These are phyloP conservation scores for Dolichomitus sp. DNA, from an alignment of 2,888 invertebrate genomes.

Conservation along the genomic window DNA sequence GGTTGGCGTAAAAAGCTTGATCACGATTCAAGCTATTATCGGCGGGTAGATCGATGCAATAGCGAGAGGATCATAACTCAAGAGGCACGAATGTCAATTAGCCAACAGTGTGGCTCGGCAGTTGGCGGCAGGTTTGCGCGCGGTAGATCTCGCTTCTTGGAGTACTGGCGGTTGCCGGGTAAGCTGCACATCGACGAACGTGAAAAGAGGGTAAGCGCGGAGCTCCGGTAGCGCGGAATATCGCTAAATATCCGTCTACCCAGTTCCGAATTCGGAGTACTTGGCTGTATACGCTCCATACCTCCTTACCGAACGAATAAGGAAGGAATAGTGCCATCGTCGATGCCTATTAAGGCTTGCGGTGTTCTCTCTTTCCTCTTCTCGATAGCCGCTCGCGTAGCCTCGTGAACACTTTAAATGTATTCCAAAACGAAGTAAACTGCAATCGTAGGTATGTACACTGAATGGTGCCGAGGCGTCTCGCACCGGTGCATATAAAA, in stretches of 20 bases:
- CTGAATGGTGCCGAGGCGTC: conserved; percentile 1
- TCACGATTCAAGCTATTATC: conserved; percentile 73
- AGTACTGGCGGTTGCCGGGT: neutral
- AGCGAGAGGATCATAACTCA: conserved; percentile 74
- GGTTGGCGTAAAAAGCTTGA: conserved; percentile 70
- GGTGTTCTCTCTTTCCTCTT: conserved; percentile 3
- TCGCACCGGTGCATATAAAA: conserved; percentile 21
- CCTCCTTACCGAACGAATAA: conserved; percentile 41
- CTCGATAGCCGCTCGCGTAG: conserved; percentile 1
- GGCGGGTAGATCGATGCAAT: conserved; percentile 72
- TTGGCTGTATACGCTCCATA: conserved; percentile 29
- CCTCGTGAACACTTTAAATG: conserved; percentile 22
- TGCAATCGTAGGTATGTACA: neutral
- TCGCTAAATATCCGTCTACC: conserved; percentile 61
- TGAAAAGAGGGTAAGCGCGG: conserved; percentile 37
- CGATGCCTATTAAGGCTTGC: conserved; percentile 58
- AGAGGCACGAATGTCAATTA: conserved; percentile 76
- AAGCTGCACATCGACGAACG: conserved; percentile 43
- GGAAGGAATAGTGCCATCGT: conserved; percentile 58
- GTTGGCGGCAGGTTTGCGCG: conserved; percentile 63
- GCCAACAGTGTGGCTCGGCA: conserved; percentile 66
- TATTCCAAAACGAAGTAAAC: conserved; percentile 25
- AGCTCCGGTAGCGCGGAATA: conserved; percentile 41
- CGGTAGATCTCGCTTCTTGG: conserved; percentile 47
- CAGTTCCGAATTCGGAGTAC: conserved; percentile 60